Evolutionary conservation across 2,888 invertebrate genomes (phyloP), one percentile per base, ranked within the genome.

Genomic region (Leucophenga montana): DNA sequence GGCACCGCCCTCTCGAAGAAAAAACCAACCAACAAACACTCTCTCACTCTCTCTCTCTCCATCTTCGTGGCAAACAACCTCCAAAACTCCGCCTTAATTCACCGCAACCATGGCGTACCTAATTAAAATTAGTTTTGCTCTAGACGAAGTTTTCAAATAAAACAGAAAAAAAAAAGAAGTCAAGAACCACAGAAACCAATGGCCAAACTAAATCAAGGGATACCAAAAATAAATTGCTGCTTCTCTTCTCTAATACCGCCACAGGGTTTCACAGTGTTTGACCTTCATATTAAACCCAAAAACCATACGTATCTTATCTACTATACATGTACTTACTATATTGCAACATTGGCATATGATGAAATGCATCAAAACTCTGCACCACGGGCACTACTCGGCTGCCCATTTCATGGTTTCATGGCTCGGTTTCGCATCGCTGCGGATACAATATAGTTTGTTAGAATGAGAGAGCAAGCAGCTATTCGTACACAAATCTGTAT

Each of bases 51-150:
- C 11, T 39, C 3, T 5, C 33, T 39, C 9, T 1, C 18, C 8
- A 6, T 39, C 11, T 50, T 50, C 16, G 4, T 3, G n/a, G 50
- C 2, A 18, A 50, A 50, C 50, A 50, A 50, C 1, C 16, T 50
- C 50, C 50, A 50, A 50, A 11, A 57, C 57, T 57, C 57, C 57
- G 57, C 57, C 57, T 57, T 57, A 71, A 73, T 68, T 72, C 76
- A 82, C 79, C 76, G 73, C 81, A 82, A 80, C 73, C 66, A 70
- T 69, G 75, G 79, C 78, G 82, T 78, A 71, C 71, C 83, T 68
- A 83, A 83, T 81, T 71, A 53, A 62, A 75, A 82, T 82, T 82
- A 75, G 82, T 74, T 61, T 75, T 82, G 83, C 82, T 80, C 75
- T 83, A 20, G 54, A 54, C 18, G 11, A 54, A 53, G 11, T 11